Percentiles rank a stretch among this genome's conserved stretches.
Evolutionary conservation across 2,797 vertebrate species (phyloP).

Genomic region (Argya squamiceps): DNA sequence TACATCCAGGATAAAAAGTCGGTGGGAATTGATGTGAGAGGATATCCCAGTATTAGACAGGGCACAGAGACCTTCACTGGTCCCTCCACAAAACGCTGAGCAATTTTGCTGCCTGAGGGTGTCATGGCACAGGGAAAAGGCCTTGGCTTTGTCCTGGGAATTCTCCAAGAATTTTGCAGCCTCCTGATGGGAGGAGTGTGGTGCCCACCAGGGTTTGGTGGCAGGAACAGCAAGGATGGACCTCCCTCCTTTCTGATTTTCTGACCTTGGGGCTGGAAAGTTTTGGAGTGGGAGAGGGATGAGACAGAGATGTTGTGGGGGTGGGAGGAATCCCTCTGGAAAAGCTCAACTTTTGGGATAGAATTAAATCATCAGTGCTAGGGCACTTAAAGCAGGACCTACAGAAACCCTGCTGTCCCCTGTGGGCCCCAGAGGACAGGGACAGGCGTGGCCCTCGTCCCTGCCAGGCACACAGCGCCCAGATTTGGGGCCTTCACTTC

Average conservation of each 20-base stretch:
- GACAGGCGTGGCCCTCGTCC: not conserved
- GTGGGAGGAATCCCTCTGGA: not conserved
- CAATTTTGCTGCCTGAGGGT: not conserved
- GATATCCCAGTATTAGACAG: not conserved
- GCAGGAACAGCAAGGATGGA: not conserved
- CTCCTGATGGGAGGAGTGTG: not conserved
- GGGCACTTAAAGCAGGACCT: not conserved
- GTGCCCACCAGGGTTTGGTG: not conserved
- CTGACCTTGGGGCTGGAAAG: not conserved
- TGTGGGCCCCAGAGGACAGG: not conserved
- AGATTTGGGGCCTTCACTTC: not conserved
- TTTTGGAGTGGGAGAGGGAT: not conserved
- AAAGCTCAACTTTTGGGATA: not conserved
- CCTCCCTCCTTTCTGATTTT: not conserved
- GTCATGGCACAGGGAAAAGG: fast-evolving
- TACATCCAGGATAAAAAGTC: not conserved
- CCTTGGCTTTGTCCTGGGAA: not conserved
- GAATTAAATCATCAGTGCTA: not conserved
- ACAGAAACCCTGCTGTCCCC: not conserved
- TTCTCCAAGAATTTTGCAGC: not conserved
- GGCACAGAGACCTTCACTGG: not conserved
- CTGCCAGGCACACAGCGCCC: not conserved
- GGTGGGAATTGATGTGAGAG: fast-evolving
- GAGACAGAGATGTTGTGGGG: fast-evolving
- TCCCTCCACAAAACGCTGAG: fast-evolving